Evolutionary conservation across 1,140 invertebrate genomes (phyloP).

Genomic region (Pseudomyrmex pallidus): DNA sequence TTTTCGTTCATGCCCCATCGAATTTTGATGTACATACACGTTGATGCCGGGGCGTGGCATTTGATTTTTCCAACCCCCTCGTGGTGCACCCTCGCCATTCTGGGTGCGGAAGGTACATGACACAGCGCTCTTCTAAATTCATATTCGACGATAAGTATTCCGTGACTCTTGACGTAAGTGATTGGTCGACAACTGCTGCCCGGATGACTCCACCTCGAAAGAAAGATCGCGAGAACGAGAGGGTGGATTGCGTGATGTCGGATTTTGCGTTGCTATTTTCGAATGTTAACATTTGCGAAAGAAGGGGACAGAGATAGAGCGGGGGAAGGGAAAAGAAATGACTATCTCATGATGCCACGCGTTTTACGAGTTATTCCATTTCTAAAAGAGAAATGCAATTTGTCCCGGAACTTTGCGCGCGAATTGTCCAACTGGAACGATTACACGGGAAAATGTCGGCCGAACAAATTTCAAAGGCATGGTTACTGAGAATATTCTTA

Average conservation of each 20-base stretch:
- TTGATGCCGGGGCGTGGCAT: constrained; percentile 51
- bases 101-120: constrained; percentile 19
- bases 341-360: constrained; percentile 11
- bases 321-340: background rate
- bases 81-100: background rate
- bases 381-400: constrained; percentile 59
- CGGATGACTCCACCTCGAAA: constrained; percentile 2
- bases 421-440: constrained; percentile 46
- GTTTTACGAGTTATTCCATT: constrained; percentile 62
- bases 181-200: constrained; percentile 49
- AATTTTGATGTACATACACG: constrained; percentile 56
- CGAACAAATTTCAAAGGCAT: constrained; percentile 14
- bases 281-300: constrained; percentile 63
- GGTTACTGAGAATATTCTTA: constrained; percentile 28
- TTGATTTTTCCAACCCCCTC: constrained; percentile 45
- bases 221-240: background rate
- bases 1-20: background rate
- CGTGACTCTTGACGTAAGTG: constrained; percentile 65
- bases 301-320: constrained; percentile 12
- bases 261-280: constrained; percentile 64
- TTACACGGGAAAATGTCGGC: constrained; percentile 56
- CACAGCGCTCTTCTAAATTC: constrained; percentile 51
- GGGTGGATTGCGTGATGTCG: constrained; percentile 49
- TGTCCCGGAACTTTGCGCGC: constrained; percentile 50
- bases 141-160: constrained; percentile 67